Base-by-base conservation (phyloP, 2,888 invertebrate species). In the Drosophila koepferae region DNA sequence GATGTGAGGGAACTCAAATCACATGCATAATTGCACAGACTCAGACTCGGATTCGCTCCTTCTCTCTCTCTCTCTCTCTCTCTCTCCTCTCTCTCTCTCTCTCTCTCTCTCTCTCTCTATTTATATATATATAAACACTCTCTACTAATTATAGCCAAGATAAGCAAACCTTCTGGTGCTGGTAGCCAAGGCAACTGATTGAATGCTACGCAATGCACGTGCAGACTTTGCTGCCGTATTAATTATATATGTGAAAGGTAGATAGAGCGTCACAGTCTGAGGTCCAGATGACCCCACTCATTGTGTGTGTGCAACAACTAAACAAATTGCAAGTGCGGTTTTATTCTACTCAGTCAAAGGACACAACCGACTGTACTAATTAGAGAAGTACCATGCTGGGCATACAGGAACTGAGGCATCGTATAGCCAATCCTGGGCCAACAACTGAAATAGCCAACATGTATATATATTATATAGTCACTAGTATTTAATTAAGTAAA, bases 141-240 rank as follows among this genome's bases (percentile, higher is more conserved):
- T 34, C 34, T 18, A 12, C 18, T 34, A 51, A 34, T 36, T 34
- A 51, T 34, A 18, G 34, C 18, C 48, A 31, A 31, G 48, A 49
- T 49, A 49, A 31, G 28, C 48, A 31, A 49, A 48, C 48, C 31
- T 49, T 49, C 31, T 49, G 49, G 49, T 10, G 5, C 31, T 31
- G 49, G 51, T 51, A 36, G 51, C 34, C 34, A 18, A 10, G 51
- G 36, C 51, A 51, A 51, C 51, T 18, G 36, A 51, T 51, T 51
- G 51, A 51, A 51, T 36, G 34, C 18, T 14, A 18, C 34, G 36
- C 34, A 34, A 12, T 34, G 34, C 51, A 31, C 34, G 51, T 34
- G 49, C 10, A n/a, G 34, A 34, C 14, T 18, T 34, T 51, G 34
- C 51, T 51, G 51, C 34, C 20, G 7, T 20, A 34, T 36, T 34